These are phyloP conservation scores for Ctenosaura bakeri DNA, from an alignment of 2,797 vertebrate species.

Conservation along the genomic window DNA sequence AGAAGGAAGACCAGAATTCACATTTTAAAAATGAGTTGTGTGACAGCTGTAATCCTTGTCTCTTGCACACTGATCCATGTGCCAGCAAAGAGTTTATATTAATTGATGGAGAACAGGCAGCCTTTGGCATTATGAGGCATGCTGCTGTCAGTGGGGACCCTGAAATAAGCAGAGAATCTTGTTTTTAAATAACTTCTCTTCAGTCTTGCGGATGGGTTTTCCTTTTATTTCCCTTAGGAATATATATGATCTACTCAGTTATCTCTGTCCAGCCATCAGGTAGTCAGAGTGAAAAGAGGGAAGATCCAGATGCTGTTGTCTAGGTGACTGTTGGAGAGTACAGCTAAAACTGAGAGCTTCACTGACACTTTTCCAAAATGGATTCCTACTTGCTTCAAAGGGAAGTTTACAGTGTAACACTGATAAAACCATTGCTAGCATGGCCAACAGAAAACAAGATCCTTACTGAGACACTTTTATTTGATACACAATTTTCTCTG, in stretches of 20 bases:
- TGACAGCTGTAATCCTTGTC: slow-evolving; percentile 71
- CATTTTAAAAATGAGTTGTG: slow-evolving; percentile 58
- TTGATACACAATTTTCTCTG: background rate
- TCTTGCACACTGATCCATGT: slow-evolving; percentile 51
- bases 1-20: slow-evolving; percentile 62
- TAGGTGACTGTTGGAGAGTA: background rate
- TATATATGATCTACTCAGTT: too few species aligned
- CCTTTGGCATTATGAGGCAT: slow-evolving; percentile 42
- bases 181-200: slow-evolving; percentile 18
- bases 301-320: too few species aligned
- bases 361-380: background rate
- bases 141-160: slow-evolving; percentile 37
- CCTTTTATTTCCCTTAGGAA: background rate
- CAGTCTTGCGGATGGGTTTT: slow-evolving; percentile 32
- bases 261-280: too few species aligned
- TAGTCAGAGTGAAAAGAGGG: background rate
- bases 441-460: background rate
- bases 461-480: background rate
- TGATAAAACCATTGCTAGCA: background rate
- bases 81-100: slow-evolving; percentile 58
- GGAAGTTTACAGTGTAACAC: background rate
- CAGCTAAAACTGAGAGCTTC: background rate
- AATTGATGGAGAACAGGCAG: slow-evolving; percentile 50
- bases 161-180: slow-evolving; percentile 58
- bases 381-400: background rate